phyloP scores from a whole-genome alignment of 2,113 vertebrate genomes.

The Uropsilus gracilis region DNA sequence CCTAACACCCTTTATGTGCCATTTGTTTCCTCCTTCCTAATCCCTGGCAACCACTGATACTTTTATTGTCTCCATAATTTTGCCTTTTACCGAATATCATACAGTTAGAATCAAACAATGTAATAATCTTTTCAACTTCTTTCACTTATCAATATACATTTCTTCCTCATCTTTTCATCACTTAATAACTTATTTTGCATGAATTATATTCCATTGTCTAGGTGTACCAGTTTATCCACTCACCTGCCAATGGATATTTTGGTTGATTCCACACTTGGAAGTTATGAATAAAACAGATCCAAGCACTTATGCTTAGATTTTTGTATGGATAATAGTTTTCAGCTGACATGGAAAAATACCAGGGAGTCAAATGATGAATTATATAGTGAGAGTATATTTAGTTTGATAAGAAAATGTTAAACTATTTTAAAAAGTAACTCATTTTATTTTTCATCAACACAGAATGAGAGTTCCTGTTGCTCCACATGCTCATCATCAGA shows the following conservation, averaged over 20 bases:
- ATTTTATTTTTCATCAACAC: too few species aligned
- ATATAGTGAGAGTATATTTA: too few species aligned
- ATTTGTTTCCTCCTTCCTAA: background rate
- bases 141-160: background rate
- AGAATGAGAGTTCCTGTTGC: too few species aligned
- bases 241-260: background rate
- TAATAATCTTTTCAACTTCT: too few species aligned
- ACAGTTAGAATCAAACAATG: too few species aligned
- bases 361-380: background rate
- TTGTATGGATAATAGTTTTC: slow-evolving; percentile 15
- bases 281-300: background rate
- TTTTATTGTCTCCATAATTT: background rate
- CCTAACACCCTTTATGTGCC: background rate
- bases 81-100: background rate
- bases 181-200: background rate
- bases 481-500: too few species aligned
- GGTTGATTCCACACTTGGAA: background rate
- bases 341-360: background rate
- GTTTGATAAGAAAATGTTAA: too few species aligned
- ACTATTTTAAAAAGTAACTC: too few species aligned
- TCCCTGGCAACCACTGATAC: background rate
- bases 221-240: background rate
- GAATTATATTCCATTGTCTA: background rate
- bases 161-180: background rate
- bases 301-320: background rate